Conservation (phyloP, 2,888 invertebrate species). For the Agrotis ipsilon region DNA sequence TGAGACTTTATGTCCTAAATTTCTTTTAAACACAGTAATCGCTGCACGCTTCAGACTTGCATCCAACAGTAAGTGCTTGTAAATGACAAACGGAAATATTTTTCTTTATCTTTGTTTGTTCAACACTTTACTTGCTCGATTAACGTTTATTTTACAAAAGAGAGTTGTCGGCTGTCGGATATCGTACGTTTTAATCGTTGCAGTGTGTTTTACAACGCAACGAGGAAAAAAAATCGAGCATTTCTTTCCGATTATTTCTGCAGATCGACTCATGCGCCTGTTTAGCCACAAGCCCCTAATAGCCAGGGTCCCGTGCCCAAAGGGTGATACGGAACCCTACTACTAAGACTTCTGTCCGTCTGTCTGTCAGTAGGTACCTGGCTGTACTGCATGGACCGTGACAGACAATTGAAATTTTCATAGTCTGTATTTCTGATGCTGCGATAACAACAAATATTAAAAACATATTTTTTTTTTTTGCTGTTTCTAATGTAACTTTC, state of each 20-base stretch:
- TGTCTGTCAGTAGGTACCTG: too few relatives aligned
- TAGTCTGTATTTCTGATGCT: not conserved
- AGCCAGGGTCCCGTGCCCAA: too few relatives aligned
- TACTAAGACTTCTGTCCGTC: too few relatives aligned
- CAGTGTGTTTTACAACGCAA: not conserved
- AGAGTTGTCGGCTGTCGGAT: slow-evolving; percentile 19
- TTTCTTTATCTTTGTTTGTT: slow-evolving; percentile 37
- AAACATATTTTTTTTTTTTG: too few relatives aligned
- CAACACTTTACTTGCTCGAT: slow-evolving; percentile 38
- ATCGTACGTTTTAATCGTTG: slow-evolving; percentile 20
- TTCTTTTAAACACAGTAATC: not conserved
- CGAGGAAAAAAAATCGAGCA: slow-evolving; percentile 7
- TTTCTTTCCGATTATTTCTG: slow-evolving; percentile 4
- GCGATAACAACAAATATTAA: not conserved
- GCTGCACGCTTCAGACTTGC: slow-evolving; percentile 20
- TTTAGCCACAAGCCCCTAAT: too few relatives aligned
- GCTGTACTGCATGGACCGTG: too few relatives aligned
- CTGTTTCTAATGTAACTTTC: too few relatives aligned
- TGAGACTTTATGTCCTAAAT: too few relatives aligned
- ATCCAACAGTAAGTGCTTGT: slow-evolving; percentile 6
- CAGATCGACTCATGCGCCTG: not conserved
- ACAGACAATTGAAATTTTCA: not conserved
- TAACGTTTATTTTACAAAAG: slow-evolving; percentile 31
- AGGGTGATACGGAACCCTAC: too few relatives aligned
- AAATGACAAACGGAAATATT: slow-evolving; percentile 34